Base-by-base conservation (phyloP, 2,888 invertebrate species). In the Thecophora atra region DNA sequence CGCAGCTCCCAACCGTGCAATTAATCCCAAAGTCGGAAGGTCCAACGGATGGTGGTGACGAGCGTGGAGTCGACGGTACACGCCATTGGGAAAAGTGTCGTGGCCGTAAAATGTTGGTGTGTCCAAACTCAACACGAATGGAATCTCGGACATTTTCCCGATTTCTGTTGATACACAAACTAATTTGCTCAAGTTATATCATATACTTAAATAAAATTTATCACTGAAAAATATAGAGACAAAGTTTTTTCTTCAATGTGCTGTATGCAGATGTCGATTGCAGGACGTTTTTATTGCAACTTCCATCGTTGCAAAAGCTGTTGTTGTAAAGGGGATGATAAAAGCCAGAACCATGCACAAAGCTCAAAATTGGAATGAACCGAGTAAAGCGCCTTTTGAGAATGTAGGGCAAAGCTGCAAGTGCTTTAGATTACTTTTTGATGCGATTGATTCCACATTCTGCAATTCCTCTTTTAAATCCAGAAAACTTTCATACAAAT, bases 71-170 rank as follows among this genome's bases (percentile, higher is more conserved):
- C 79, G 77, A 15, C 85, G 82, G 73, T 84, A 83, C 13, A 84
- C 71, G 4, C 80, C 79, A 77, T 84, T 81, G 37, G 84, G 84
- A 70, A 83, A 84, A 73, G 83, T 77, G 3, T 83, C 84, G 65
- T 81, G 81, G 13, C 82, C 84, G 71, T 82, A 84, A 72, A 80
- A 83, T 47, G 84, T 80, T 65, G 83, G 81, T 11, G 37, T 37
- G 37, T 83, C 84, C 76, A 84, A 74, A 54, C 83, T 82, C 71
- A 85, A 77, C 70, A 85, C 79, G 72, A 84, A 82, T 64, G 85
- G 85, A 72, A 84, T 76, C 58, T 81, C 79, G 60, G 83, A 73
- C 84, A 84, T 84, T 5, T n/a, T 63, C 2, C 37, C 37, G 37
- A 11, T 8, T 37, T 37, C 37, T 37, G 11, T 37, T 11, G 11